Evolutionary conservation across 2,888 invertebrate species (phyloP), one percentile per base, ranked within the genome.

Genomic region (Drosophila atripex): DNA sequence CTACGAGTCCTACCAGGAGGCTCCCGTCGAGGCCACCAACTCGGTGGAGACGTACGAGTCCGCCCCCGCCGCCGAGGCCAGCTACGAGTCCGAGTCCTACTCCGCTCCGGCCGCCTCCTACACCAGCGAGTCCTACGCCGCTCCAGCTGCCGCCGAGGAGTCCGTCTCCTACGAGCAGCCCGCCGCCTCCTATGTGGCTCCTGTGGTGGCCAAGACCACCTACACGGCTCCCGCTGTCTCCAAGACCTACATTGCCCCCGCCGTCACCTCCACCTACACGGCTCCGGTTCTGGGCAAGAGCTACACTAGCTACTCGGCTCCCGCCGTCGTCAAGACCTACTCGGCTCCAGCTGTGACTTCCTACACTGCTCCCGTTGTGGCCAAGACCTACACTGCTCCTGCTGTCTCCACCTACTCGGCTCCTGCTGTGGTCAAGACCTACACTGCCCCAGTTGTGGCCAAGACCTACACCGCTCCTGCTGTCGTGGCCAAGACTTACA

Each of bases 191-290:
- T 66, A 61, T 0, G 58, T 58, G 5, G 75, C 72, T 8, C 76
- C 28, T n/a, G 28, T 43, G 14, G 41, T 53, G 52, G 43, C 66
- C 41, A 47, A 55, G 41, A 52, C 63, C 25, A 46, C 66, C 5
- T 84, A 63, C 54, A 52, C 56, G 1, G 72, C 73, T 0, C 75
- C 79, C 73, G 63, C 69, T 14, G 71, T 68, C 5, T 46, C 18
- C 5, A 35, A 35, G 35, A 30, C 47, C 25, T 46, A 43, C 25
- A 35, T 49, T 11, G 51, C 39, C 8, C 57, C 59, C 0, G 39
- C 39, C 4, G 18, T 18, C 16, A 4, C 38, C 21, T 58, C 32
- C 9, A n/a, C 60, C 5, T 71, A 47, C 56, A 35, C 70, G 0
- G 70, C 75, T n/a, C 57, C 66, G 2, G 63, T 57, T 9, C 73